Base-by-base conservation (phyloP, 2,888 invertebrate species). In the Dromius quadrimaculatus region DNA sequence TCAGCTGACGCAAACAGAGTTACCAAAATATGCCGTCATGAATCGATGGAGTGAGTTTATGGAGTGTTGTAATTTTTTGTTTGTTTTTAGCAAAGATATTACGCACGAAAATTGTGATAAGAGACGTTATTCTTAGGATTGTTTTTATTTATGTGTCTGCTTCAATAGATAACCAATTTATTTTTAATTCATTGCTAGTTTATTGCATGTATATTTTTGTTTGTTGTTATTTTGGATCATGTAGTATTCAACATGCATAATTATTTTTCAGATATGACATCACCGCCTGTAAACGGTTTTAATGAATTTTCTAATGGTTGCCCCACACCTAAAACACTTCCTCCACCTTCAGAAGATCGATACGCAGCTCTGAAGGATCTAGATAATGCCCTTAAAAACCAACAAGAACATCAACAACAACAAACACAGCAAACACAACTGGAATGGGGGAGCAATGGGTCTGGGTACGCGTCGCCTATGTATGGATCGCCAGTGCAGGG, bases 281-380 rank as follows among this genome's bases (percentile, higher is more conserved):
- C 76, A 3, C 74, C 50, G 2, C 23, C 50, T 22, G 8, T 11
- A 15, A 54, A 54, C 15, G 50, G 50, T 3, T 15, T 28, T 28
- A 28, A 28, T 8, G 28, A n/a, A 13, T 28, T 3, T 13, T n/a
- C 47, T 0, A 54, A 54, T 17, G 28, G 43, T 23, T 22, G 54
- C 62, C 15, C 59, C 5, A 28, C 28, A 11, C 13, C 47, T 3
- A 47, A 47, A 2, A 34, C 59, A 43, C 41, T 15, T 32, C 28
- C 38, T 9, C 71, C 79, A 34, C 79, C 80, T n/a, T 80, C 88
- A 79, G 93, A 92, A 85, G 97, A 98, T 84, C 91, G 94, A 76
- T 98, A 98, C 84, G 97, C 97, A 74, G 97, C 97, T 61, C 87
- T 98, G 72, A 95, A 97, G 83, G 97, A 97, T 84, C 87, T 98